Base-by-base conservation (phyloP, 2,888 invertebrate genomes). In the Amphimallon solstitiale region DNA sequence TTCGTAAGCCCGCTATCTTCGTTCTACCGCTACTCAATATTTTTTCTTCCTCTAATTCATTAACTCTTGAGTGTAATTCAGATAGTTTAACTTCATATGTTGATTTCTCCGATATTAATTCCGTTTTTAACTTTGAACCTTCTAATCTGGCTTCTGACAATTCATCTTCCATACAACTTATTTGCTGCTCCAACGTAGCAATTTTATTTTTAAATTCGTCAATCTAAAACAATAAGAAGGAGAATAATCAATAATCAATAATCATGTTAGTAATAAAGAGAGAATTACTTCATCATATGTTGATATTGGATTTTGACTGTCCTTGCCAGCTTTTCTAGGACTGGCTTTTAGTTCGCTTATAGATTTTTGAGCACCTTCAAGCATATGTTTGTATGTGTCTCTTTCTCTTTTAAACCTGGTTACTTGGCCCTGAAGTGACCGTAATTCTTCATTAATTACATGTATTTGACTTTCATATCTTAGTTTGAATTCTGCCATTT, bases 21-120 rank as follows among this genome's bases (percentile, higher is more conserved):
- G 93, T 92, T 68, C 95, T 86, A 0, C 95, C 95, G 21, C 92
- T 91, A 12, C 90, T 90, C 23, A 96, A 84, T 60, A 95, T 86
- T 45, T 93, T 88, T 70, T 95, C 95, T 82, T 96, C 96, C 81
- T 96, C 95, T 75, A 94, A 87, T 86, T 94, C 93, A 77, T 94
- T 94, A 43, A 94, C 88, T 76, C 92, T 89, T 0, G 95, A 95
- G 77, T 92, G 93, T 88, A 95, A 88, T 83, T 96, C 95, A 0
- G 94, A 91, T 48, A 92, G 85, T 80, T 92, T 92, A 15, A 96
- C 91, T 82, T 96, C 94, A 77, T 91, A 92, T 2, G 91, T 88
- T 17, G 94, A 94, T 68, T 91, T 88, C 80, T 95, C 95, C 37
- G 95, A 94, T 37, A 94, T 90, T n/a, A 95, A 85, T 81, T 95